These are phyloP conservation scores for Catostomus latipinnis DNA, from an alignment of 2,797 vertebrate species.

Conservation along the genomic window DNA sequence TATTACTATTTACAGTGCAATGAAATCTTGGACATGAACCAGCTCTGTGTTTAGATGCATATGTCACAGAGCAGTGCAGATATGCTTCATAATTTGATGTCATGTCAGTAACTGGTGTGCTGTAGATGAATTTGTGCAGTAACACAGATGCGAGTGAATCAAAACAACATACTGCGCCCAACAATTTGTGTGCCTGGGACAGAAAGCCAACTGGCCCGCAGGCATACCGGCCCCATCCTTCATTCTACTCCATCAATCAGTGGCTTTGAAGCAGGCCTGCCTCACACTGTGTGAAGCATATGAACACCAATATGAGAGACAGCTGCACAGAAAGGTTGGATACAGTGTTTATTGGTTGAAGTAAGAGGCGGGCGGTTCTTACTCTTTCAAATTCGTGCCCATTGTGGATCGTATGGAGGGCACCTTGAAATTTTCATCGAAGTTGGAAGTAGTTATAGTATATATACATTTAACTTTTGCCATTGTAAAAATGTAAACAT, in stretches of 20 bases:
- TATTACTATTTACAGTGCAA: neutral
- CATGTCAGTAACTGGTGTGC: neutral
- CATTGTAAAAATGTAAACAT: too few relatives aligned
- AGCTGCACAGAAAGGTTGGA: neutral
- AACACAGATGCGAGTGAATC: conserved; percentile 1
- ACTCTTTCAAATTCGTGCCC: neutral
- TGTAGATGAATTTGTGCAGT: neutral
- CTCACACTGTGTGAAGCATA: neutral
- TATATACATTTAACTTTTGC: too few relatives aligned
- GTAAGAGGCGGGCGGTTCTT: neutral
- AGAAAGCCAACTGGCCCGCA: neutral
- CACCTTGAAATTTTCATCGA: neutral
- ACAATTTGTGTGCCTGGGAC: neutral
- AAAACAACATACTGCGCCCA: neutral
- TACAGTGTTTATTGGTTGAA: conserved; percentile 3
- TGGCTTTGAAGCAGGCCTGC: conserved; percentile 9
- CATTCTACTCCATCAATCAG: conserved; percentile 1
- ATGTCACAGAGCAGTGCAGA: neutral
- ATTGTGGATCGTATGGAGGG: neutral
- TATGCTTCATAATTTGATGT: neutral
- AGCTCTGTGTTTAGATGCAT: neutral
- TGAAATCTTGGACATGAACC: neutral
- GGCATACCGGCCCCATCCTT: neutral
- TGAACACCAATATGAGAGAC: neutral
- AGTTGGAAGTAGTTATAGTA: neutral